Percentiles rank a stretch among this genome's conserved stretches.
Evolutionary conservation across 1,140 invertebrate species (phyloP).

Genomic region (Protaetia brevitarsis): DNA sequence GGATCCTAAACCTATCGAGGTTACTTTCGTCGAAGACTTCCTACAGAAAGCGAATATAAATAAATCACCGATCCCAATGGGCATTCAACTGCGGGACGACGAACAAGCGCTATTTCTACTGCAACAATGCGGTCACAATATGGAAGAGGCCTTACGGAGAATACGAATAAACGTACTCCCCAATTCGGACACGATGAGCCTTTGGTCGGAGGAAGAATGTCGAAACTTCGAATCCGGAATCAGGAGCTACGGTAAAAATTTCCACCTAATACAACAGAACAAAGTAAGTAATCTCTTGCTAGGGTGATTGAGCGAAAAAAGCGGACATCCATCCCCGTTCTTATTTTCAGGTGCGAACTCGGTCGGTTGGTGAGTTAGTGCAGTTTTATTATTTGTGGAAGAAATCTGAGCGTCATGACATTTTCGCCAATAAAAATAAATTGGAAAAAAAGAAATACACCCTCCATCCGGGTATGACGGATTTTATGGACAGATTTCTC

Average conservation of each 20-base stretch:
- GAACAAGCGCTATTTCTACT: slow-evolving; percentile 90
- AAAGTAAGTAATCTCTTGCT: slow-evolving; percentile 64
- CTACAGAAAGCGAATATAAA: slow-evolving; percentile 64
- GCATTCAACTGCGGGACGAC: slow-evolving; percentile 85
- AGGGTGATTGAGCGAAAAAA: no score
- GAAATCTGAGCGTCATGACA: slow-evolving; percentile 95
- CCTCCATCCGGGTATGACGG: slow-evolving; percentile 78
- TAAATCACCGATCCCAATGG: slow-evolving; percentile 63
- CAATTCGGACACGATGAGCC: slow-evolving; percentile 69
- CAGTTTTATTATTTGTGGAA: slow-evolving; percentile 99
- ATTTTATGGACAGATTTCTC: slow-evolving; percentile 84
- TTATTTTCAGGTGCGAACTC: slow-evolving; percentile 69
- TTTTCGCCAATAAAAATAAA: slow-evolving; percentile 79
- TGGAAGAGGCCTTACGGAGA: slow-evolving; percentile 85
- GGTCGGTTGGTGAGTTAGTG: slow-evolving; percentile 94
- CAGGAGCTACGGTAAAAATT: slow-evolving; percentile 92
- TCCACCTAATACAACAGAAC: slow-evolving; percentile 90
- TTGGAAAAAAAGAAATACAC: slow-evolving; percentile 86
- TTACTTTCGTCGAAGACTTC: slow-evolving; percentile 78
- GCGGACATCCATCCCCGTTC: no score
- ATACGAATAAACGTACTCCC: slow-evolving; percentile 76
- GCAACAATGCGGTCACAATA: slow-evolving; percentile 91
- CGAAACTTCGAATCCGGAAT: slow-evolving; percentile 94
- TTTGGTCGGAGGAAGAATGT: slow-evolving; percentile 98
- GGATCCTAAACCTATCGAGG: slow-evolving; percentile 77